phyloP scores from a whole-genome alignment of 2,113 vertebrate species.

The Strix uralensis region DNA sequence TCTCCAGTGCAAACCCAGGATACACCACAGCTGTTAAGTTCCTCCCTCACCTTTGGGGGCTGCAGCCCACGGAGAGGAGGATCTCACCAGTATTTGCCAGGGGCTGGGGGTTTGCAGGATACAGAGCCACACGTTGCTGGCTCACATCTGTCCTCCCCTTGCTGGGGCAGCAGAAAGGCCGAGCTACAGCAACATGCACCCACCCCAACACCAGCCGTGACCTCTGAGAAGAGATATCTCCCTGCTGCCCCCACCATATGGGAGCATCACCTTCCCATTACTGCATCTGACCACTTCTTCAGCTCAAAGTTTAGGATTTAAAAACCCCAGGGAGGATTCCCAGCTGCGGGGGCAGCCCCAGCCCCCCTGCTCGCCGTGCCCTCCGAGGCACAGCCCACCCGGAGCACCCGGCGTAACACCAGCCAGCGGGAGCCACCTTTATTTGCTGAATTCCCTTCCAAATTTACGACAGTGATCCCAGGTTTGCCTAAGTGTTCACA shows the following conservation, averaged over 20 bases:
- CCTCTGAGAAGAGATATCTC: background rate
- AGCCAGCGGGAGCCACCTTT: background rate
- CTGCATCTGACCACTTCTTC: background rate
- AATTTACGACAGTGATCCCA: background rate
- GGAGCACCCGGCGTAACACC: background rate
- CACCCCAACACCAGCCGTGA: rapidly evolving
- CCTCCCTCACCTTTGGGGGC: background rate
- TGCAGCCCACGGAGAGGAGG: background rate
- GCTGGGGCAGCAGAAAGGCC: background rate
- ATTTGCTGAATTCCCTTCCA: background rate
- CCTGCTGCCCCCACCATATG: background rate
- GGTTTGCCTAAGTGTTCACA: background rate
- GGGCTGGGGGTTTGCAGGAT: background rate
- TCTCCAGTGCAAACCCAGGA: background rate
- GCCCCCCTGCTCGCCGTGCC: background rate
- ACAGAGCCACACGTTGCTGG: background rate
- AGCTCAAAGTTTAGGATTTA: background rate
- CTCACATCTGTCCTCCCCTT: background rate
- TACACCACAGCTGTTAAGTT: background rate
- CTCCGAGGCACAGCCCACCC: background rate
- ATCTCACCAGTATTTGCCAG: background rate
- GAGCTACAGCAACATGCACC: background rate
- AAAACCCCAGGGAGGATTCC: background rate
- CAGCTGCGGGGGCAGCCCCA: background rate
- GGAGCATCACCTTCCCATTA: background rate